These are phyloP conservation scores for Orchesellides sinensis DNA, from an alignment of 2,888 invertebrate genomes.

Conservation along the genomic window DNA sequence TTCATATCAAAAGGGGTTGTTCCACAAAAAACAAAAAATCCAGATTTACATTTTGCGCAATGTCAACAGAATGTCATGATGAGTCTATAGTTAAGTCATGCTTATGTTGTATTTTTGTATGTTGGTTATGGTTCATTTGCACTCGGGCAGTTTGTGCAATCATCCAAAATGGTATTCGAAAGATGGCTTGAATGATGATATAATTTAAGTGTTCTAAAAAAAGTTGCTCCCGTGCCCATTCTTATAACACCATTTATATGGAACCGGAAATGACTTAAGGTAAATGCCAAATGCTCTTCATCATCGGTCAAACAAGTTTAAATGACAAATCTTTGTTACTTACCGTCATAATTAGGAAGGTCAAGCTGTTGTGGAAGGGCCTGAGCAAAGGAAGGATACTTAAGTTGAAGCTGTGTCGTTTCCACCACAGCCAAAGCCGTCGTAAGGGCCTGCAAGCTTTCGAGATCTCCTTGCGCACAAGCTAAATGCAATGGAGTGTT, in stretches of 20 bases:
- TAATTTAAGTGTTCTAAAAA: too few species aligned
- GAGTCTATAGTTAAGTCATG: too few species aligned
- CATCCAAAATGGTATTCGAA: too few species aligned
- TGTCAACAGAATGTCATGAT: too few species aligned
- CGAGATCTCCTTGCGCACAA: constrained; percentile 83
- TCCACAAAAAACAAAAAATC: too few species aligned
- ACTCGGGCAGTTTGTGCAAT: too few species aligned
- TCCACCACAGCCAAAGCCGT: constrained; percentile 81
- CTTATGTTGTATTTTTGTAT: too few species aligned
- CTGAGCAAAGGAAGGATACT: constrained; percentile 77
- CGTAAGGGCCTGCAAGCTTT: constrained; percentile 86
- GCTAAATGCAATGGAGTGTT: constrained; percentile 94
- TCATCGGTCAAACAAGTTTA: background rate
- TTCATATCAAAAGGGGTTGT: too few species aligned
- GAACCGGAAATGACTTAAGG: background rate
- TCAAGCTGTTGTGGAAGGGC: constrained; percentile 83
- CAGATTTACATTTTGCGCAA: too few species aligned
- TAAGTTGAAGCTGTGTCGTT: constrained; percentile 75
- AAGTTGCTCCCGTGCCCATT: too few species aligned
- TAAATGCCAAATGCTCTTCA: background rate
- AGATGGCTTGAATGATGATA: too few species aligned
- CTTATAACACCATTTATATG: background rate
- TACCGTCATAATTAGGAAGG: constrained; percentile 91
- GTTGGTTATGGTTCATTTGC: too few species aligned
- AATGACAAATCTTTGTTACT: constrained; percentile 76